These are phyloP conservation scores for Aphelenchoides fujianensis DNA, from an alignment of 1,140 invertebrate genomes.

Conservation along the genomic window DNA sequence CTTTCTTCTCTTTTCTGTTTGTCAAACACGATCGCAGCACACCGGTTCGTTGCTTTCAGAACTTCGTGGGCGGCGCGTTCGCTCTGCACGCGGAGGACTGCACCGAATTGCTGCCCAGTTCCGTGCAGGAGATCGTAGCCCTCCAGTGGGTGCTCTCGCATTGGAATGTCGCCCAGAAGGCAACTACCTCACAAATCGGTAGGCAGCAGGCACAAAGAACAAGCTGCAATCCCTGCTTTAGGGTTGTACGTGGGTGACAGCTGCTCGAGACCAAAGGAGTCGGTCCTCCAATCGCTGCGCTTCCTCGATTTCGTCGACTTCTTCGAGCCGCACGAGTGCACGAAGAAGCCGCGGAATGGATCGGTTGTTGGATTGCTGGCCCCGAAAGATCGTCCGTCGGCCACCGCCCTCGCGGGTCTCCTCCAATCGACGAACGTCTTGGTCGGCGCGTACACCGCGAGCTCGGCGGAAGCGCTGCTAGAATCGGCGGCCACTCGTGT, in stretches of 20 bases:
- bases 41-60: constrained; percentile 38
- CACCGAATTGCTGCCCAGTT: constrained; percentile 37
- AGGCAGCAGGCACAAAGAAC: neutral
- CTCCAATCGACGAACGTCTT: constrained; percentile 49
- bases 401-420: constrained; percentile 43
- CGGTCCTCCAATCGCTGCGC: constrained; percentile 55
- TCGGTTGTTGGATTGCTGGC: constrained; percentile 45
- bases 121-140: constrained; percentile 59
- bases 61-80: constrained; percentile 57
- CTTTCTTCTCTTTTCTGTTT: too few species aligned
- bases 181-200: constrained; percentile 24
- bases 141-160: constrained; percentile 55
- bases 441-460: constrained; percentile 49
- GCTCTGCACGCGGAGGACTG: constrained; percentile 54
- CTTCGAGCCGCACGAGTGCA: constrained; percentile 55
- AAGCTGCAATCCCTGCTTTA: constrained; percentile 13
- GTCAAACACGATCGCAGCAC: constrained; percentile 13
- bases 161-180: constrained; percentile 34
- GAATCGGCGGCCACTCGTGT: constrained; percentile 41
- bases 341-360: constrained; percentile 14
- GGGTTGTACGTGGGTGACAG: constrained; percentile 59
- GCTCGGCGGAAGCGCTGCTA: constrained; percentile 46
- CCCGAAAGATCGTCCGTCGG: constrained; percentile 54
- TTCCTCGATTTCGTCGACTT: constrained; percentile 58
- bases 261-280: constrained; percentile 56